Evolutionary conservation across 2,888 invertebrate species (phyloP).

Genomic region (Onchidella celtica): DNA sequence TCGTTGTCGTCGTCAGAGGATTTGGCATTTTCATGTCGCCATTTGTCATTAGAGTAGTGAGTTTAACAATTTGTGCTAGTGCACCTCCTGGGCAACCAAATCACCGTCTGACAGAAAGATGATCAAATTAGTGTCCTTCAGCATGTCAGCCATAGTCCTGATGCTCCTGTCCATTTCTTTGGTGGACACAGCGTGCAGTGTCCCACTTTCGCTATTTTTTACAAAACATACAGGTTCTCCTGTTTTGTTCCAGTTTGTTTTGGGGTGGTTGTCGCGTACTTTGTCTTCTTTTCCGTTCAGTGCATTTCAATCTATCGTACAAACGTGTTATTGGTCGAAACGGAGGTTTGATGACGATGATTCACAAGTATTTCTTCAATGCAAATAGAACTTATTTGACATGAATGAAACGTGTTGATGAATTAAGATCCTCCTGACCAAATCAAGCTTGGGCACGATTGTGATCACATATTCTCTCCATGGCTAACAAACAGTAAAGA

Average conservation of each 20-base stretch:
- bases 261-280: background rate
- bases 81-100: background rate
- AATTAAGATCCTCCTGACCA: too few species aligned
- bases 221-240: background rate
- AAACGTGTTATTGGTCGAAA: too few species aligned
- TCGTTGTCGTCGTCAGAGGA: background rate
- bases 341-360: too few species aligned
- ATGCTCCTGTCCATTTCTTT: background rate
- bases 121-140: background rate
- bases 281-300: background rate
- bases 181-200: background rate
- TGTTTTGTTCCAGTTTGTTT: background rate
- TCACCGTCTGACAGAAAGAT: background rate
- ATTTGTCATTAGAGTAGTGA: background rate
- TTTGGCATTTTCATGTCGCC: background rate
- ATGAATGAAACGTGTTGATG: too few species aligned
- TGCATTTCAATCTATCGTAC: too few species aligned
- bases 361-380: too few species aligned
- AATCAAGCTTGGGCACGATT: too few species aligned
- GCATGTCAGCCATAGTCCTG: background rate
- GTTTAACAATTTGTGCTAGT: background rate
- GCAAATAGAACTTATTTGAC: too few species aligned
- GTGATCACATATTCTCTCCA: too few species aligned
- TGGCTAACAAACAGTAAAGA: too few species aligned
- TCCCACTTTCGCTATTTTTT: background rate